Evolutionary conservation across 2,797 vertebrate genomes (phyloP).

Genomic region (Alexandromys oeconomus): DNA sequence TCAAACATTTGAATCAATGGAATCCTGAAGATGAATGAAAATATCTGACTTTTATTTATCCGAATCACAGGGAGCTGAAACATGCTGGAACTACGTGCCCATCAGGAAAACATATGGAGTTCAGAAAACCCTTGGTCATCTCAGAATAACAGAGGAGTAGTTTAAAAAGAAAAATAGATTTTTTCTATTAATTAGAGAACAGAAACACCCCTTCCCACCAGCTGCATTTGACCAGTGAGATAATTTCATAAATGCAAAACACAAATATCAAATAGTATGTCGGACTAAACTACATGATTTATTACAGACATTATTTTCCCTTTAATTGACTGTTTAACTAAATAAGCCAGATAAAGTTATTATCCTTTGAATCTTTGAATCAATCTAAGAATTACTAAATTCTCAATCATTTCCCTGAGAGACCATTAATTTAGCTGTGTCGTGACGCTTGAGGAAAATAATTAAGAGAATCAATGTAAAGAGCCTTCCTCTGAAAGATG

Average conservation of each 20-base stretch:
- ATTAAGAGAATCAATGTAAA: slow-evolving; percentile 50
- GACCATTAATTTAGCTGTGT: slow-evolving; percentile 62
- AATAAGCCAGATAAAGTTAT: slow-evolving; percentile 62
- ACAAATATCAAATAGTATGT: slow-evolving; percentile 24
- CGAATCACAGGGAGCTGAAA: slow-evolving; percentile 32
- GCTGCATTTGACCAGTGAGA: slow-evolving; percentile 5
- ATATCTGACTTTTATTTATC: neutral
- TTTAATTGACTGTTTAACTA: slow-evolving; percentile 64
- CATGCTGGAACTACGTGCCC: slow-evolving; percentile 31
- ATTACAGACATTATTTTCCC: slow-evolving; percentile 41
- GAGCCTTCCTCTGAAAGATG: neutral
- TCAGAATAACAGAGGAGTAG: neutral
- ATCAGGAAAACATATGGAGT: neutral
- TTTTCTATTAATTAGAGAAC: slow-evolving; percentile 27
- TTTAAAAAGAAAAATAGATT: slow-evolving; percentile 56
- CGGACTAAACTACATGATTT: slow-evolving; percentile 61
- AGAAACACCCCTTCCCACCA: neutral
- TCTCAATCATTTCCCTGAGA: slow-evolving; percentile 59
- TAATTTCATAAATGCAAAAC: slow-evolving; percentile 41
- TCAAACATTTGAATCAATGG: slow-evolving; percentile 16
- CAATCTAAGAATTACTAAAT: slow-evolving; percentile 56
- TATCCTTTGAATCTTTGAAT: slow-evolving; percentile 66
- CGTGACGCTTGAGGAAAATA: slow-evolving; percentile 33
- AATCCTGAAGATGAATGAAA: slow-evolving; percentile 47
- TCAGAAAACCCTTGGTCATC: neutral